Evolutionary conservation across 1,140 invertebrate species (phyloP).

Genomic region (Sinonovacula constricta): DNA sequence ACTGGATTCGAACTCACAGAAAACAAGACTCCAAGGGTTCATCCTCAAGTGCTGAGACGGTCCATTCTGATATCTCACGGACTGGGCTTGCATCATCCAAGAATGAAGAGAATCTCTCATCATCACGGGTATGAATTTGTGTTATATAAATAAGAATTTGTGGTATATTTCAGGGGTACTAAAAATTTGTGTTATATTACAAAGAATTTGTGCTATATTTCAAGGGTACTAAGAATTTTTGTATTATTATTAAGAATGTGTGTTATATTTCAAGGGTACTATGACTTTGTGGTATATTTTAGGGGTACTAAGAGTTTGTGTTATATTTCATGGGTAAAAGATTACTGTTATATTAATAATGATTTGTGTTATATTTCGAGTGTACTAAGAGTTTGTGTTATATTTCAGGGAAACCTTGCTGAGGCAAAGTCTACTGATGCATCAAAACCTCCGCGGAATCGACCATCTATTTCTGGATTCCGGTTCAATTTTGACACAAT

Average conservation of each 20-base stretch:
- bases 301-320: background rate
- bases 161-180: background rate
- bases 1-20: slow-evolving; percentile 72
- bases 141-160: background rate
- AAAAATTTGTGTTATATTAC: background rate
- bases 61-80: slow-evolving; percentile 70
- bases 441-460: slow-evolving; percentile 1
- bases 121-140: slow-evolving; percentile 15
- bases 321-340: background rate
- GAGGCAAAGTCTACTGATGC: background rate
- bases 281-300: background rate
- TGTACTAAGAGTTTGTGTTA: background rate
- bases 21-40: slow-evolving; percentile 77
- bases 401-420: background rate
- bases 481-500: slow-evolving; percentile 48
- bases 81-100: slow-evolving; percentile 19
- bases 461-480: slow-evolving; percentile 43
- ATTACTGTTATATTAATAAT: background rate
- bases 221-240: background rate
- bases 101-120: background rate
- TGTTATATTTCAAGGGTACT: background rate
- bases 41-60: slow-evolving; percentile 75
- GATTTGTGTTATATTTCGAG: background rate
- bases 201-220: background rate
- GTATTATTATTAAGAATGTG: background rate